Conservation (phyloP, 2,113 vertebrate genomes). For the Alouatta palliata region DNA sequence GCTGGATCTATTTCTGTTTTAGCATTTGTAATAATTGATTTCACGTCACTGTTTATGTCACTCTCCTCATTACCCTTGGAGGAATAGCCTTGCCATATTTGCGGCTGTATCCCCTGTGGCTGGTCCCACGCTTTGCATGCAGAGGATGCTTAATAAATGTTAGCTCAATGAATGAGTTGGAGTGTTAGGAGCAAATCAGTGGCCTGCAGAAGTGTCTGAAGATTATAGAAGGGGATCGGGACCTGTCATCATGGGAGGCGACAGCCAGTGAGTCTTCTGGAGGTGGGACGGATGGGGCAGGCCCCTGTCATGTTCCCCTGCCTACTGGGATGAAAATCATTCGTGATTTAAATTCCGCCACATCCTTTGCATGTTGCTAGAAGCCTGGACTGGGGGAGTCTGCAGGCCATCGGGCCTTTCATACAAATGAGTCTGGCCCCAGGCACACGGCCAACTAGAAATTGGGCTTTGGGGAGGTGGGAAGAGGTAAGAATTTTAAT, state of each 20-base stretch:
- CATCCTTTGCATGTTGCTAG: background rate
- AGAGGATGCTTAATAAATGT: background rate
- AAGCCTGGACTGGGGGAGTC: background rate
- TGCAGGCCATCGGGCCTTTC: background rate
- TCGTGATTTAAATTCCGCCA: background rate
- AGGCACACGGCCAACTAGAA: constrained; percentile 45
- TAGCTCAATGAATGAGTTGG: background rate
- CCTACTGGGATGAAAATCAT: background rate
- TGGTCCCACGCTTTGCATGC: background rate
- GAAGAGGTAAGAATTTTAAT: constrained; percentile 60
- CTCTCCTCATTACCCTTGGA: constrained; percentile 21
- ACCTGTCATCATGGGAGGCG: background rate
- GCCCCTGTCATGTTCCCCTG: background rate
- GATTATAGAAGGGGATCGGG: background rate
- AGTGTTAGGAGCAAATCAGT: background rate
- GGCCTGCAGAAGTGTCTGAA: background rate
- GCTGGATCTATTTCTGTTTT: background rate
- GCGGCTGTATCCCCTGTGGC: background rate
- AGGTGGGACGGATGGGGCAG: background rate
- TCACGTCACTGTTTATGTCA: background rate
- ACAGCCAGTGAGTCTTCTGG: background rate
- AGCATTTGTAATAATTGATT: constrained; percentile 31
- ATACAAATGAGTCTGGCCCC: constrained; percentile 52
- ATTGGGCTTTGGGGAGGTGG: constrained; percentile 1
- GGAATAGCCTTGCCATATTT: background rate